phyloP scores from a whole-genome alignment of 2,888 invertebrate genomes.

The Pachydiplax longipennis region DNA sequence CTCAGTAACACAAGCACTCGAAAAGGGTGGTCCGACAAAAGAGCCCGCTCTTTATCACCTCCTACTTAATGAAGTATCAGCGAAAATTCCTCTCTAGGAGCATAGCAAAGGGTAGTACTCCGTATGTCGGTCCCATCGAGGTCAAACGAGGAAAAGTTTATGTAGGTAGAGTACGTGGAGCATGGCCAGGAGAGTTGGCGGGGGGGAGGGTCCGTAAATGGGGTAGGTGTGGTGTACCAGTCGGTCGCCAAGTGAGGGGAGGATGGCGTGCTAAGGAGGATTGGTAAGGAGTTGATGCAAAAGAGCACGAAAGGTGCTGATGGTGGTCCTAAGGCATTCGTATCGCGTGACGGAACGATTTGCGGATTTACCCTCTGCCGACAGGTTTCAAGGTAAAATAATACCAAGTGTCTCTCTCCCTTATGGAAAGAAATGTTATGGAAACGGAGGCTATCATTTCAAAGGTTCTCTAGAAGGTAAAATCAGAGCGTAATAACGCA shows the following conservation, averaged over 20 bases:
- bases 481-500: too few species aligned
- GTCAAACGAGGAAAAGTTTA: constrained; percentile 13
- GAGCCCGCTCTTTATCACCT: background rate
- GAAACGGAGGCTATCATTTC: too few species aligned
- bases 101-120: background rate
- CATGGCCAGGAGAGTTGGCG: background rate
- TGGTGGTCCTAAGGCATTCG: too few species aligned
- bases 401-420: too few species aligned
- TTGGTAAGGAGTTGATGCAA: background rate
- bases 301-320: background rate
- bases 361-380: too few species aligned
- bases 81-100: background rate
- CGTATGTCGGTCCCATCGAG: background rate
- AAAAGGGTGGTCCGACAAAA: background rate
- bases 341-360: background rate
- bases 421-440: too few species aligned
- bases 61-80: background rate
- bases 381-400: too few species aligned
- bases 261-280: background rate
- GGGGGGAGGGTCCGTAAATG: background rate
- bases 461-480: too few species aligned
- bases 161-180: constrained; percentile 8
- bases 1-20: background rate
- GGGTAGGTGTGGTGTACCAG: background rate
- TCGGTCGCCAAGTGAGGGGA: background rate